Percentiles rank a stretch among this genome's conserved stretches.
phyloP scores from a whole-genome alignment of 1,140 invertebrate genomes.

The Caenorhabditis inopinata region DNA sequence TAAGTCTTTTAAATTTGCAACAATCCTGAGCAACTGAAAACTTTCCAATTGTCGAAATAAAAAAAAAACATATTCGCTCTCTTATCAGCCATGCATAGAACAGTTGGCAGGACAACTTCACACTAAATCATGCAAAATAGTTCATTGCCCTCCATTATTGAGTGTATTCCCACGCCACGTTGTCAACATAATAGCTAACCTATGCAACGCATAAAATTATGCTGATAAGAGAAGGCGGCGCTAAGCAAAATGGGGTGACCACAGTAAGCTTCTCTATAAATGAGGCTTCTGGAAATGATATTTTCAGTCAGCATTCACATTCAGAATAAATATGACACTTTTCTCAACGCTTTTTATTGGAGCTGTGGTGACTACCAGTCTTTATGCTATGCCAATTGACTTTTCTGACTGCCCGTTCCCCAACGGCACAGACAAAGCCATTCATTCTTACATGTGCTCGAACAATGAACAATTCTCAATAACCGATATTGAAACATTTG shows the following conservation, averaged over 20 bases:
- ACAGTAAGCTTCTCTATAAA: background rate
- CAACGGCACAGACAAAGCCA: constrained; percentile 42
- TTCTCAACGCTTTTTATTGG: background rate
- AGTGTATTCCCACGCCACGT: background rate
- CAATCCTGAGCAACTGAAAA: too few relatives aligned
- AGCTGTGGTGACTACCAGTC: background rate
- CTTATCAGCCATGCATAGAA: background rate
- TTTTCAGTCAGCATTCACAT: background rate
- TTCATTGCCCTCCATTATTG: background rate
- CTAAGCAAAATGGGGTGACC: background rate
- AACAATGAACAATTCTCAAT: constrained; percentile 39
- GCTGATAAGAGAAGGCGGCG: background rate
- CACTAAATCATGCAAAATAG: background rate
- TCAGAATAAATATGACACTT: too few relatives aligned
- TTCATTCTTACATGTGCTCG: constrained; percentile 44
- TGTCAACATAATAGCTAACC: background rate
- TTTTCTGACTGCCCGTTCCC: constrained; percentile 40
- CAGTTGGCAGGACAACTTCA: too few relatives aligned
- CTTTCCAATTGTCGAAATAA: background rate
- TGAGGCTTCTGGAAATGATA: background rate
- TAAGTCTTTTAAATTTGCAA: too few relatives aligned
- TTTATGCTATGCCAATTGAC: background rate
- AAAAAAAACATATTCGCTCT: background rate
- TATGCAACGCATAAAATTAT: background rate
- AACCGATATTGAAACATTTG: constrained; percentile 35